Evolutionary conservation across 1,140 invertebrate genomes (phyloP), one percentile per base, ranked within the genome.

Genomic region (Neodiprion fabricii): DNA sequence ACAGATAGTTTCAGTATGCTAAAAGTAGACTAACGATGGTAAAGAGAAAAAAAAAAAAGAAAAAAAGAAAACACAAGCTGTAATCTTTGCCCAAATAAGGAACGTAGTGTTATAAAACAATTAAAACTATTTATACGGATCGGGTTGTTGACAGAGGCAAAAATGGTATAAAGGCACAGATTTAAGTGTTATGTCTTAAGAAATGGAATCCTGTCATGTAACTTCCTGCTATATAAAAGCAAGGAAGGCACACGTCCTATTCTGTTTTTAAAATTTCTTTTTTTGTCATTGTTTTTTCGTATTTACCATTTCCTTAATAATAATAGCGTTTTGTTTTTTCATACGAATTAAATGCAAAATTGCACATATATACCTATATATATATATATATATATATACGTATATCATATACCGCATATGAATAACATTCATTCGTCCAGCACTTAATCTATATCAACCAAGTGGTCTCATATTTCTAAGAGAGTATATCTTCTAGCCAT

Each of bases 161-260:
- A 40, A 82, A 79, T 82, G 77, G 77, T 69, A 79, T 77, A 82
- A 85, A 86, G 83, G 80, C 84, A 85, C 84, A 79, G 79, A 80
- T 80, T 83, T 76, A 65, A 78, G 78, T 78, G 78, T 79, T 83
- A 81, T 47, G 67, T 50, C 48, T 76, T 70, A 80, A 81, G 78
- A 72, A 78, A 77, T 5, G n/a, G 9, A 61, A 61, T 61, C 77
- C 70, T 65, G 7, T 77, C 79, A 81, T 76, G 80, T 78, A 77
- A 70, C 72, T 76, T 78, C 73, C 68, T 79, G 65, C 67, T 75
- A 73, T 17, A n/a, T 70, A n/a, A 61, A 75, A 72, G 66, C 67
- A 49, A 70, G 68, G 50, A 73, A 28, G 48, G 73, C 50, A 74
- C 61, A 10, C 14, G 23, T 65, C 17, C 61, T 17, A 14, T 14